Percentiles rank a stretch among this genome's conserved stretches.
Evolutionary conservation across 2,113 vertebrate species (phyloP).

Genomic region (Gobius niger): DNA sequence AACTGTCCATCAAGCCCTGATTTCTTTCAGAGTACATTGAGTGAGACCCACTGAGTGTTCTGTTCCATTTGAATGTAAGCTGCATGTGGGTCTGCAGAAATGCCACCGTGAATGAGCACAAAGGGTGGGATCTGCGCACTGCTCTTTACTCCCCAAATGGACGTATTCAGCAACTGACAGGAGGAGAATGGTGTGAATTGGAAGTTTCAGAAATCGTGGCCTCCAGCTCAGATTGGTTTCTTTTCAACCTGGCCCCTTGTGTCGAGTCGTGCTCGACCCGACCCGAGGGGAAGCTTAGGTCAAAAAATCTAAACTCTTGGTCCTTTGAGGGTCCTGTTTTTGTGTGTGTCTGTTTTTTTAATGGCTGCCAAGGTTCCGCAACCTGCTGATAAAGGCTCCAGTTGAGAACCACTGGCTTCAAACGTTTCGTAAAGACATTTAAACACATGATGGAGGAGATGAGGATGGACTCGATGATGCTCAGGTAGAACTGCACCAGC

Average conservation of each 20-base stretch:
- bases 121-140: background rate
- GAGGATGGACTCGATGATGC: too few relatives aligned
- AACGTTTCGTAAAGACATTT: too few relatives aligned
- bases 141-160: background rate
- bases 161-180: conserved; percentile 20
- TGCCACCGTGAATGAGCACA: conserved; percentile 13
- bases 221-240: background rate
- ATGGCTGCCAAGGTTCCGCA: too few relatives aligned
- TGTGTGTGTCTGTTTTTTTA: too few relatives aligned
- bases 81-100: background rate
- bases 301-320: too few relatives aligned
- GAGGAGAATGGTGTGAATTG: conserved; percentile 20
- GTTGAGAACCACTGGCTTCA: too few relatives aligned
- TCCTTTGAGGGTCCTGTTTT: too few relatives aligned
- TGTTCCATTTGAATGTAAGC: conserved; percentile 2
- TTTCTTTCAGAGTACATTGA: background rate
- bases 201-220: background rate
- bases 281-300: too few relatives aligned
- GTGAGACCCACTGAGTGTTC: background rate
- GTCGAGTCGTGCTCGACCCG: too few relatives aligned
- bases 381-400: too few relatives aligned
- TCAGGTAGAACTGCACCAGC: too few relatives aligned
- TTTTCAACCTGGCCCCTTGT: background rate
- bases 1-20: background rate
- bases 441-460: too few relatives aligned